Evolutionary conservation across 2,888 invertebrate species (phyloP).

Genomic region (Scelioninae gen. 1): DNA sequence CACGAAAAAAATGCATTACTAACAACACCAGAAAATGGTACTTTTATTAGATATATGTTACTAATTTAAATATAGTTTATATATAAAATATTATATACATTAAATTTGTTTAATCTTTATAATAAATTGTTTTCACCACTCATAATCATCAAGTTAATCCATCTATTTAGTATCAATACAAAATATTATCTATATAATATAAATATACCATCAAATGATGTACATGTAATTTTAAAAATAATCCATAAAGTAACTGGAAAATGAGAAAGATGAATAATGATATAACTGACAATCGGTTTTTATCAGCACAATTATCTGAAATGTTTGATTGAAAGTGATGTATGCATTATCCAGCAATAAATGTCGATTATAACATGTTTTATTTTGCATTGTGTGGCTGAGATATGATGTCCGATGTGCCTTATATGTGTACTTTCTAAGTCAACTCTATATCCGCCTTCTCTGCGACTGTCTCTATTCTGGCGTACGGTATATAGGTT

Average conservation of each 20-base stretch:
- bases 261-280: neutral
- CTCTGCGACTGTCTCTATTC: slow-evolving; percentile 76
- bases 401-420: slow-evolving; percentile 50
- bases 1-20: too few species aligned
- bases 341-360: slow-evolving; percentile 12
- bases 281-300: neutral
- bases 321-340: slow-evolving; percentile 15
- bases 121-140: too few species aligned
- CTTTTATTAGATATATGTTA: too few species aligned
- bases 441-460: slow-evolving; percentile 69
- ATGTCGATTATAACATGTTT: slow-evolving; percentile 35
- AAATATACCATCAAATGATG: too few species aligned
- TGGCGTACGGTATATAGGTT: slow-evolving; percentile 81
- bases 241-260: neutral
- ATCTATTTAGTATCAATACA: too few species aligned
- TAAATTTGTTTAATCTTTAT: too few species aligned
- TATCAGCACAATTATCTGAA: slow-evolving; percentile 7
- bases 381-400: slow-evolving; percentile 31
- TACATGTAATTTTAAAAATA: too few species aligned
- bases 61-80: too few species aligned
- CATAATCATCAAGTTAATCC: too few species aligned
- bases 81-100: too few species aligned
- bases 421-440: slow-evolving; percentile 63
- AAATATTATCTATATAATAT: too few species aligned
- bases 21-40: too few species aligned